Percentiles rank a stretch among this genome's conserved stretches.
Conservation (phyloP, 1,140 invertebrate genomes). For the Phymastichus coffea region DNA sequence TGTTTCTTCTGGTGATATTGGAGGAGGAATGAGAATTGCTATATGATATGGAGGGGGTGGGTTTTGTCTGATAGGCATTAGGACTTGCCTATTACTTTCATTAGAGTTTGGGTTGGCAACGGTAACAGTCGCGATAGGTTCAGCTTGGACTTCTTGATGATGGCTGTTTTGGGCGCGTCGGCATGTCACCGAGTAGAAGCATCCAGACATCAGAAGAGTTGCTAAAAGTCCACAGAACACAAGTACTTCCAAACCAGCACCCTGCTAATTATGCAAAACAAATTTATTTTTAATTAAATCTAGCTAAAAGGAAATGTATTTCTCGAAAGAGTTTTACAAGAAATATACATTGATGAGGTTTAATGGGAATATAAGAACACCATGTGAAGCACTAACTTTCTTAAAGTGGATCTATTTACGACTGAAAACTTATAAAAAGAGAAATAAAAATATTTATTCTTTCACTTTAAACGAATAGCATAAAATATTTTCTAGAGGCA, state of each 20-base stretch:
- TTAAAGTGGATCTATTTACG: constrained; percentile 12
- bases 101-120: constrained; percentile 29
- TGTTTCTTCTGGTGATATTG: constrained; percentile 52
- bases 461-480: too few species aligned
- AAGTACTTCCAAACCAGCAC: constrained; percentile 63
- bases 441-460: constrained; percentile 3
- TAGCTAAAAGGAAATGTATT: constrained; percentile 1
- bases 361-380: too few species aligned
- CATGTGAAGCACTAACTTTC: not conserved
- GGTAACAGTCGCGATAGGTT: constrained; percentile 34
- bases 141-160: constrained; percentile 34
- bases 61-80: constrained; percentile 37
- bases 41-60: constrained; percentile 69
- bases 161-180: constrained; percentile 36
- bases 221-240: constrained; percentile 66
- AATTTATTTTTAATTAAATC: not conserved
- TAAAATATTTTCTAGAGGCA: too few species aligned
- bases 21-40: constrained; percentile 64
- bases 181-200: constrained; percentile 50
- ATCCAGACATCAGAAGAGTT: constrained; percentile 63
- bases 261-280: constrained; percentile 35
- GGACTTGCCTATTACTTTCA: constrained; percentile 37
- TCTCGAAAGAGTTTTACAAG: too few species aligned
- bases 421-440: constrained; percentile 23
- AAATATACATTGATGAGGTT: too few species aligned